Conservation (phyloP, 2,113 vertebrate genomes). For the Scalopus aquaticus region DNA sequence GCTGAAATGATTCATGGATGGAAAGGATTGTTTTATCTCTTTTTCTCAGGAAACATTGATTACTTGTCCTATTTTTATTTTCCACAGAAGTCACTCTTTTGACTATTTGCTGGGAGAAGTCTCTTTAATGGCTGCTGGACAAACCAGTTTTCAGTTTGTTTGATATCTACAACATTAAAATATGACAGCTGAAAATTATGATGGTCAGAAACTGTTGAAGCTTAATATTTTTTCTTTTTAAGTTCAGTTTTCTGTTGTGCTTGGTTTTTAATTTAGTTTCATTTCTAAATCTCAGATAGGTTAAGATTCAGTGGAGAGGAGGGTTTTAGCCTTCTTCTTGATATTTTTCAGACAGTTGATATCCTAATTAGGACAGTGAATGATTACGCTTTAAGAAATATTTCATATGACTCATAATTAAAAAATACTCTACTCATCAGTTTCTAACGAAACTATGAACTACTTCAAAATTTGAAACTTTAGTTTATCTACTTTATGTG, state of each 20-base stretch:
- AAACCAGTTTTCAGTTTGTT: constrained; percentile 18
- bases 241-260: neutral
- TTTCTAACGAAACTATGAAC: neutral
- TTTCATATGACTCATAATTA: neutral
- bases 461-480: constrained; percentile 12
- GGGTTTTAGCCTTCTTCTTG: neutral
- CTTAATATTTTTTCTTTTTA: constrained; percentile 7
- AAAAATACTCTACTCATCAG: neutral
- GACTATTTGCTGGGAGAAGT: neutral
- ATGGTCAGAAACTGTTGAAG: neutral
- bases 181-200: neutral
- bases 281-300: neutral
- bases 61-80: neutral
- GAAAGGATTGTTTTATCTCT: neutral
- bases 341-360: neutral
- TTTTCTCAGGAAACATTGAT: neutral
- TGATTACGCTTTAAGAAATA: neutral
- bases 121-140: neutral
- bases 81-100: neutral
- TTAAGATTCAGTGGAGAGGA: neutral
- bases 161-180: constrained; percentile 33
- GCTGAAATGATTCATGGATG: neutral
- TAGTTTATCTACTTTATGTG: neutral
- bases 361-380: neutral
- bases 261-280: neutral